A percentile compares a stretch with the other conserved stretches of the same genome.
phyloP scores from a whole-genome alignment of 2,113 vertebrate genomes.

The Chiloscyllium plagiosum region DNA sequence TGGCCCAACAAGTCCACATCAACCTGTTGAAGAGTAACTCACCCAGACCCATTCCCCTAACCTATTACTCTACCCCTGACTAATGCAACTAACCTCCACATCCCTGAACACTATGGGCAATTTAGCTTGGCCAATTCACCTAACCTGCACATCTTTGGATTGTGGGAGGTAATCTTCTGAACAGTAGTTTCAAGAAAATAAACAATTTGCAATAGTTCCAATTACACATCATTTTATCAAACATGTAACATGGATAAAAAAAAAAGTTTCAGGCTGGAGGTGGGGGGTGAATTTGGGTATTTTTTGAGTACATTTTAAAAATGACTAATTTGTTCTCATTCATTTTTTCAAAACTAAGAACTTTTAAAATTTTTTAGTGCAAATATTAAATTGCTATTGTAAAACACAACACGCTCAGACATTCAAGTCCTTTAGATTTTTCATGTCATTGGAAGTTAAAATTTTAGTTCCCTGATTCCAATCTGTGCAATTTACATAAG shows the following conservation, averaged over 20 bases:
- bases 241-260: background rate
- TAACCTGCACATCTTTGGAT: too few relatives aligned
- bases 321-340: background rate
- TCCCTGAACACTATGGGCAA: too few relatives aligned
- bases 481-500: background rate
- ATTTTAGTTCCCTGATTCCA: background rate
- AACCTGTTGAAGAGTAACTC: too few relatives aligned
- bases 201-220: background rate
- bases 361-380: background rate
- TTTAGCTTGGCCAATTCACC: too few relatives aligned
- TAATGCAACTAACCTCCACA: too few relatives aligned
- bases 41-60: too few relatives aligned
- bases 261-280: background rate
- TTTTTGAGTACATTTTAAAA: background rate
- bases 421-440: background rate
- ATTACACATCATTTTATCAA: background rate
- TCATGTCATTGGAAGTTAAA: background rate
- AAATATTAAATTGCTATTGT: background rate
- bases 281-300: background rate
- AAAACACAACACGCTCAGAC: background rate
- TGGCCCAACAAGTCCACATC: too few relatives aligned
- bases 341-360: background rate
- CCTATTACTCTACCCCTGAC: too few relatives aligned
- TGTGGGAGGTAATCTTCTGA: background rate
- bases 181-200: background rate